A percentile compares a stretch with the other conserved stretches of the same genome.
phyloP scores from a whole-genome alignment of 2,797 vertebrate species.

The Morus bassanus region DNA sequence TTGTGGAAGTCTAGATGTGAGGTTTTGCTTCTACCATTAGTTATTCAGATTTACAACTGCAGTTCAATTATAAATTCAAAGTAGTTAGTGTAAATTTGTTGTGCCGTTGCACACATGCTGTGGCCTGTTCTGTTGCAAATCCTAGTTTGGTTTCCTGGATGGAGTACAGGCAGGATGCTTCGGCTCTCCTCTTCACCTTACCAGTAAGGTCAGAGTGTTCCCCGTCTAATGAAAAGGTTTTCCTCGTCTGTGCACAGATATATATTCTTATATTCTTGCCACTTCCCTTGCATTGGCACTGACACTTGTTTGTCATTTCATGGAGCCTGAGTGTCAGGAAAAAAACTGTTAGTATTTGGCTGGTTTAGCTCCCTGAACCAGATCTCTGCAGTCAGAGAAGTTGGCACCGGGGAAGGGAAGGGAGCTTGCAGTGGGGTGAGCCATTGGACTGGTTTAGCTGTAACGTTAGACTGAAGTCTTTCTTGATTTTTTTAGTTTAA shows the following conservation, averaged over 20 bases:
- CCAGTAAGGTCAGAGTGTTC: not conserved
- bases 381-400: not conserved
- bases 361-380: not conserved
- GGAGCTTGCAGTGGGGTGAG: not conserved
- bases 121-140: not conserved
- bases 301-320: not conserved
- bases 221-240: not conserved
- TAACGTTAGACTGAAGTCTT: not conserved
- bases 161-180: not conserved
- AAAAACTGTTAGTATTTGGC: not conserved
- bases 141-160: not conserved
- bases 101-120: not conserved
- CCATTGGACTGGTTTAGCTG: not conserved
- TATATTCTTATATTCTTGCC: not conserved
- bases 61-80: not conserved
- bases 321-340: not conserved
- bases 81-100: not conserved
- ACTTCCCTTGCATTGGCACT: not conserved
- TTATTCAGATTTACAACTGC: not conserved
- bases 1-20: not conserved
- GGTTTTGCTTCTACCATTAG: not conserved
- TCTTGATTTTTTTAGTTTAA: not conserved
- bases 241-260: not conserved
- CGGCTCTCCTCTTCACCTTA: not conserved
- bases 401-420: not conserved